These are phyloP conservation scores for Reticulitermes speratus DNA, from an alignment of 1,140 invertebrate species.

Conservation along the genomic window DNA sequence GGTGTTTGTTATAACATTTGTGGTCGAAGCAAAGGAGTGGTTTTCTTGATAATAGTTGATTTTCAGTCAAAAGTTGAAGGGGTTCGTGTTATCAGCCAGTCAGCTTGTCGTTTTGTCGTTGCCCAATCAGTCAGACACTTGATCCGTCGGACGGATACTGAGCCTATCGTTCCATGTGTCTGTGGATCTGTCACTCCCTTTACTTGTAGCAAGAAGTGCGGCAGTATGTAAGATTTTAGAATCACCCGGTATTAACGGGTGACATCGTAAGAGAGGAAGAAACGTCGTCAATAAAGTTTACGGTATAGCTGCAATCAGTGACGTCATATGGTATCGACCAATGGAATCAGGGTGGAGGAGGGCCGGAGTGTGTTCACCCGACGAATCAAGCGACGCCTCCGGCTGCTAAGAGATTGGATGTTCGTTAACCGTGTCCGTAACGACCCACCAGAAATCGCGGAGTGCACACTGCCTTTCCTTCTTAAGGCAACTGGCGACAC, in stretches of 20 bases:
- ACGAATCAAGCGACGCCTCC: constrained; percentile 8
- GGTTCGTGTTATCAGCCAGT: no score
- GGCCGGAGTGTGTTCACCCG: neutral
- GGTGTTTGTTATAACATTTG: no score
- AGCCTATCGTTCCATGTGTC: no score
- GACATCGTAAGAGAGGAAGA: neutral
- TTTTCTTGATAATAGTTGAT: no score
- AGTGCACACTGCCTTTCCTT: neutral
- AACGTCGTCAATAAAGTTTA: constrained; percentile 26
- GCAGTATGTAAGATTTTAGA: neutral
- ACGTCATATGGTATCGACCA: constrained; percentile 31
- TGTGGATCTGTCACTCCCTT: neutral
- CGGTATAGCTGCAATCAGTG: constrained; percentile 8
- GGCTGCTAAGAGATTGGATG: constrained; percentile 17
- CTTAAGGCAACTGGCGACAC: no score
- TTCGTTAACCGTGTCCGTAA: neutral
- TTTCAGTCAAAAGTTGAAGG: no score
- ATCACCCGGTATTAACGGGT: neutral
- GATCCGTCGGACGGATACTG: no score
- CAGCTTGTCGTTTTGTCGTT: no score
- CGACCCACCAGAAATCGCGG: neutral
- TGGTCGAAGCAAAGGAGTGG: no score
- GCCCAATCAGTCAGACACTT: no score
- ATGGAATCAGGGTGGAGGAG: constrained; percentile 14
- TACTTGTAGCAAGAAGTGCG: no score